These are phyloP conservation scores for Carterocephalus palaemon DNA, from an alignment of 2,888 invertebrate genomes.

Conservation along the genomic window DNA sequence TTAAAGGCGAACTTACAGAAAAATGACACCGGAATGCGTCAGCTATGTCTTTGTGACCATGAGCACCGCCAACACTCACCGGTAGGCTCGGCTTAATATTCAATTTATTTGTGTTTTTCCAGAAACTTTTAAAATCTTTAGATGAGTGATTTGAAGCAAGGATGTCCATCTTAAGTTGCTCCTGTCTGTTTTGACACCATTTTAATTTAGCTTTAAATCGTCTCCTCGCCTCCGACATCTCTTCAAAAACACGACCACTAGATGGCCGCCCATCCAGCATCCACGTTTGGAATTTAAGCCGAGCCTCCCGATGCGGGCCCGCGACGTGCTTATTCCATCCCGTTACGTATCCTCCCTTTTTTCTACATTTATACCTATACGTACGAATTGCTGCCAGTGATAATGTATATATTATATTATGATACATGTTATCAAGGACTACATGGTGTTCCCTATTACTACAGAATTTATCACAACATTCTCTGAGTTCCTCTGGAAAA, in stretches of 20 bases:
- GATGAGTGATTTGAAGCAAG: conserved; percentile 7
- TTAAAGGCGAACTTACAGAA: too few relatives aligned
- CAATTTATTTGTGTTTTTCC: too few relatives aligned
- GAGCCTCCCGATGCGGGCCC: conserved; percentile 2
- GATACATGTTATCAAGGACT: conserved; percentile 1
- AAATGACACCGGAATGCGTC: too few relatives aligned
- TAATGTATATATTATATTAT: not conserved
- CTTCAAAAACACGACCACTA: conserved; percentile 2
- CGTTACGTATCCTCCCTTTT: conserved; percentile 4
- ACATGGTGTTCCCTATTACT: not conserved
- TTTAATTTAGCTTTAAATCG: conserved; percentile 16
- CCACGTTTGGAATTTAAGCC: conserved; percentile 16
- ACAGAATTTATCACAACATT: conserved; percentile 8
- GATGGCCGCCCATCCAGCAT: not conserved
- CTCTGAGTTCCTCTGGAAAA: not conserved
- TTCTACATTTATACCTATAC: not conserved
- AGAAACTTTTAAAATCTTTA: too few relatives aligned
- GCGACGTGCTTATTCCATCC: conserved; percentile 16
- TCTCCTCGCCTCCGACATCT: conserved; percentile 12
- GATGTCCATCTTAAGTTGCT: conserved; percentile 13
- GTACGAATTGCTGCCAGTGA: conserved; percentile 5
- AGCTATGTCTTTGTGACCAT: too few relatives aligned
- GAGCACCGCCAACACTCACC: too few relatives aligned
- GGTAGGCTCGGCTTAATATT: too few relatives aligned
- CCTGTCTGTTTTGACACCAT: conserved; percentile 10